A percentile compares a stretch with the other conserved stretches of the same genome.
Evolutionary conservation across 1,140 invertebrate species (phyloP).

Genomic region (Diabrotica undecimpunctata): DNA sequence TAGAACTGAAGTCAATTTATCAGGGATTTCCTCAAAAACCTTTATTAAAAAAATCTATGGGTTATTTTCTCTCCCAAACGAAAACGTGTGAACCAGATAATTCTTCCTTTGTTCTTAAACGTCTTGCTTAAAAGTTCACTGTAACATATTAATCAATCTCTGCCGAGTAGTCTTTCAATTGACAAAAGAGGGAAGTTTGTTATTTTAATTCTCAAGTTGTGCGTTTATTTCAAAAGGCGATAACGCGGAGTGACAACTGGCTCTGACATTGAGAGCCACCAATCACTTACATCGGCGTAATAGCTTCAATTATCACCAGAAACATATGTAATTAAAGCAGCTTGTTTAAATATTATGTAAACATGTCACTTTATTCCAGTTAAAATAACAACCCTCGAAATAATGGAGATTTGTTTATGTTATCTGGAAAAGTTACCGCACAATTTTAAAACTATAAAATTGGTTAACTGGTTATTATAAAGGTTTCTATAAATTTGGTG

Average conservation of each 20-base stretch:
- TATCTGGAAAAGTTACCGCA: background rate
- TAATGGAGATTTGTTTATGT: background rate
- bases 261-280: background rate
- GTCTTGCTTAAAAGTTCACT: background rate
- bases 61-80: background rate
- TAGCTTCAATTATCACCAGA: constrained; percentile 2
- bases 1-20: too few species aligned
- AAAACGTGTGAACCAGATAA: background rate
- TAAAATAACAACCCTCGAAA: background rate
- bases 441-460: too few species aligned
- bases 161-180: background rate
- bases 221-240: constrained; percentile 2
- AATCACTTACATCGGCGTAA: constrained; percentile 2
- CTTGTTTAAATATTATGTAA: background rate
- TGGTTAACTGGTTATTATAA: too few species aligned
- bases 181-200: background rate
- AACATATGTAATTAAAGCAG: constrained; percentile 1
- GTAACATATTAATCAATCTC: background rate
- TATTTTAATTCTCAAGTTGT: background rate
- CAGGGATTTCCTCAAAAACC: too few species aligned
- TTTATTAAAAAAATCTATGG: too few species aligned
- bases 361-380: background rate
- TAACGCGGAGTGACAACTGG: background rate
- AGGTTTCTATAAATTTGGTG: too few species aligned
- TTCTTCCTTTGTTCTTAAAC: background rate